A percentile compares a stretch with the other conserved stretches of the same genome.
phyloP scores from a whole-genome alignment of 2,797 vertebrate genomes.

The Pachyuromys duprasi region DNA sequence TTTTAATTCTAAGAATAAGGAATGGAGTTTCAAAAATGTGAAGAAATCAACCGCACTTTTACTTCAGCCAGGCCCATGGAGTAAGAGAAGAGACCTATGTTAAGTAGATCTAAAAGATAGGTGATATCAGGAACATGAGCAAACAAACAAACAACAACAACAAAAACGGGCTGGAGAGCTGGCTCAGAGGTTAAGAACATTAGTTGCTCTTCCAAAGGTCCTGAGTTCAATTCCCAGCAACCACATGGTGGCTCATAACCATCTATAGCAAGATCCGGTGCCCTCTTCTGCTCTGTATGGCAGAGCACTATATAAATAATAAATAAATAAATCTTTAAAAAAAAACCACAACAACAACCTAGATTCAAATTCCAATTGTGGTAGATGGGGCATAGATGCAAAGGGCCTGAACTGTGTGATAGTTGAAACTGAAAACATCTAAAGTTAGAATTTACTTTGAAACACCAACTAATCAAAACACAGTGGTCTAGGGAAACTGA shows the following conservation, averaged over 20 bases:
- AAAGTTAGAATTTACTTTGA: background rate
- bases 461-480: background rate
- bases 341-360: background rate
- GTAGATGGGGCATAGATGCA: background rate
- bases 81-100: background rate
- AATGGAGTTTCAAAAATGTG: background rate
- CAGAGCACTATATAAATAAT: too few species aligned
- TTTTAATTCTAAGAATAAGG: conserved; percentile 16
- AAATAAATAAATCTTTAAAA: too few species aligned
- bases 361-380: background rate
- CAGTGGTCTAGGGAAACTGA: background rate
- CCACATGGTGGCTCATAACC: too few species aligned
- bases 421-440: background rate
- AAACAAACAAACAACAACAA: background rate
- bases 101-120: background rate
- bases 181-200: too few species aligned
- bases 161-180: too few species aligned
- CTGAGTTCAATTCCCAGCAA: too few species aligned
- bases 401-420: background rate
- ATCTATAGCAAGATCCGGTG: too few species aligned
- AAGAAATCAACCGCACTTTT: background rate
- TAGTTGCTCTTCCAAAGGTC: too few species aligned
- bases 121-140: too few species aligned
- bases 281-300: too few species aligned
- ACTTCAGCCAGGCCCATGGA: background rate